Evolutionary conservation across 2,797 vertebrate genomes (phyloP).

Genomic region (Gallirallus australis): DNA sequence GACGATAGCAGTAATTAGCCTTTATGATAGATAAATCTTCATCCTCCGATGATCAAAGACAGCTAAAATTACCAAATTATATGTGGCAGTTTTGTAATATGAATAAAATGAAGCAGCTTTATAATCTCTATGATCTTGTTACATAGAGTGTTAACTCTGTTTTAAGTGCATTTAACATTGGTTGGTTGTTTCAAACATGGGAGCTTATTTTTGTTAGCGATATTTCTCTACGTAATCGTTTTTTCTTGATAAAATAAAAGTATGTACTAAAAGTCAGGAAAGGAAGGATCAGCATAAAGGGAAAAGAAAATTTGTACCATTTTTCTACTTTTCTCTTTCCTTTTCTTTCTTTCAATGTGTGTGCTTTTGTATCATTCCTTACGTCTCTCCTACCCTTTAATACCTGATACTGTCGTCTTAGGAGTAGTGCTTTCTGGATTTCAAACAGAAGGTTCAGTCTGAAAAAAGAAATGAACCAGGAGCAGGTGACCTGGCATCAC

Average conservation of each 20-base stretch:
- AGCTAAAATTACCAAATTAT: conserved; percentile 67
- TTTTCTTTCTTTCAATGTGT: background rate
- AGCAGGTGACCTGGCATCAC: background rate
- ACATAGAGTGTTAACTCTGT: background rate
- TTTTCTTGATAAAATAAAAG: background rate
- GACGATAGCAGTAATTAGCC: conserved; percentile 61
- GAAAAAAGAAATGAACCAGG: background rate
- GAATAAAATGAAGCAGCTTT: conserved; percentile 52
- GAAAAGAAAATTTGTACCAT: background rate
- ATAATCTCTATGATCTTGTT: conserved; percentile 35
- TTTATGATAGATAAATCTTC: conserved; percentile 68
- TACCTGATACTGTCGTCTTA: background rate
- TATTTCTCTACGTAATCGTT: background rate
- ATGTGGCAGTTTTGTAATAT: conserved; percentile 30
- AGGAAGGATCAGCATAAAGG: background rate
- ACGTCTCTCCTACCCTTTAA: background rate
- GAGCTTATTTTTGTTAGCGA: background rate
- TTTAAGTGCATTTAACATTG: conserved; percentile 37
- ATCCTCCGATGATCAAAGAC: conserved; percentile 72
- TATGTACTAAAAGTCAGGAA: background rate
- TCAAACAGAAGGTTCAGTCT: background rate
- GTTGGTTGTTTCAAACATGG: background rate
- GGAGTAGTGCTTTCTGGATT: background rate
- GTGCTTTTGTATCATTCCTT: background rate
- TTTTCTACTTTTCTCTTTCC: background rate